Evolutionary conservation across 2,888 invertebrate species (phyloP).

Genomic region (Lissonota sp.): DNA sequence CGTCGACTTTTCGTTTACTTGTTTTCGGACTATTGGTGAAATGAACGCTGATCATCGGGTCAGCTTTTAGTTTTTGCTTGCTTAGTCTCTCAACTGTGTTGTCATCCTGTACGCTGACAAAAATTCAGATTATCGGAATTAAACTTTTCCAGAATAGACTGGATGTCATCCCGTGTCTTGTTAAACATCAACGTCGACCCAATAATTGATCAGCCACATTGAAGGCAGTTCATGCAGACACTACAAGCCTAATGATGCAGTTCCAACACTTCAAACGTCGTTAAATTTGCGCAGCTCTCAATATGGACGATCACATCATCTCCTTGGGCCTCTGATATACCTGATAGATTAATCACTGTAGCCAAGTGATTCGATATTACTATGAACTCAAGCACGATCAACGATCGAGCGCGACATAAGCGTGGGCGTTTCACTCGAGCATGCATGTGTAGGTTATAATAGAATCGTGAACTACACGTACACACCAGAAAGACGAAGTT

Average conservation of each 20-base stretch:
- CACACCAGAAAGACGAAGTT: slow-evolving; percentile 20
- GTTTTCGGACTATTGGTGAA: no score
- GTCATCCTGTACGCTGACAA: no score
- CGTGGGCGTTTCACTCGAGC: slow-evolving; percentile 5
- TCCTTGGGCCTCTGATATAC: slow-evolving; percentile 2
- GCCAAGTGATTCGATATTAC: slow-evolving; percentile 20
- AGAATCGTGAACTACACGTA: background rate
- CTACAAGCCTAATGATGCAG: slow-evolving; percentile 13
- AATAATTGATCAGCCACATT: no score
- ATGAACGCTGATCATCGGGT: no score
- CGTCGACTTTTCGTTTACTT: background rate
- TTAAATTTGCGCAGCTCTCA: slow-evolving; percentile 17
- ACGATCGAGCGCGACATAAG: slow-evolving; percentile 5
- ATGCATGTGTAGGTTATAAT: slow-evolving; percentile 6
- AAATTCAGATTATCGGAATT: no score
- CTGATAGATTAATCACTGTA: slow-evolving; percentile 9
- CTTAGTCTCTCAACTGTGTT: no score
- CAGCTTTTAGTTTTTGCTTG: no score
- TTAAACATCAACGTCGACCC: no score
- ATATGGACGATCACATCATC: slow-evolving; percentile 16
- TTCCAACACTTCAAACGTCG: slow-evolving; percentile 6
- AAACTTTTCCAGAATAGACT: no score
- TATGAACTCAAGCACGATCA: slow-evolving; percentile 14
- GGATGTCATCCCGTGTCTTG: no score
- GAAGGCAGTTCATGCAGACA: no score